Percentiles rank a stretch among this genome's conserved stretches.
Evolutionary conservation across 1,140 invertebrate species (phyloP).

Genomic region (Oncopodura yosiiana): DNA sequence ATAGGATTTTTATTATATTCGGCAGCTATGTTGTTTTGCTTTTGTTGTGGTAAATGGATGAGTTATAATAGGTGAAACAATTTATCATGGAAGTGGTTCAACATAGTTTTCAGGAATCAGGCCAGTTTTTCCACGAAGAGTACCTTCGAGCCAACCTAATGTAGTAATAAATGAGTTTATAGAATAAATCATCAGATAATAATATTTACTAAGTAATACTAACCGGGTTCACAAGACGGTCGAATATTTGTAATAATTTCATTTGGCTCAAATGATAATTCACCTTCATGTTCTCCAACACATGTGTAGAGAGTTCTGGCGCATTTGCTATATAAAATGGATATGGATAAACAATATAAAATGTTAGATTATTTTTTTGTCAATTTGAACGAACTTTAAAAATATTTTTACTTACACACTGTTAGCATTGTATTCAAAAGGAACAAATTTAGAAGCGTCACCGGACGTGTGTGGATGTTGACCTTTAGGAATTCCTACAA

Average conservation of each 20-base stretch:
- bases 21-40: too few species aligned
- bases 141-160: constrained; percentile 93
- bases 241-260: constrained; percentile 93
- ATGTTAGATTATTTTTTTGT: too few species aligned
- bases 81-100: constrained; percentile 60
- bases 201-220: too few species aligned
- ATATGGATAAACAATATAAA: neutral
- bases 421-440: too few species aligned
- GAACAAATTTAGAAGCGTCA: too few species aligned
- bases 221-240: constrained; percentile 83
- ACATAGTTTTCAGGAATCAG: constrained; percentile 96
- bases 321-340: constrained; percentile 39
- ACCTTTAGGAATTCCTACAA: constrained; percentile 15
- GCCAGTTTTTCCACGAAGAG: constrained; percentile 83
- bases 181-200: too few species aligned
- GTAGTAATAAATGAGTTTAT: too few species aligned
- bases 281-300: constrained; percentile 88
- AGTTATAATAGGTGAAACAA: neutral
- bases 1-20: too few species aligned
- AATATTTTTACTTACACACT: constrained; percentile 8
- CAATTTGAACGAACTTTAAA: too few species aligned
- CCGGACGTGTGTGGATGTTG: too few species aligned
- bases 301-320: constrained; percentile 91
- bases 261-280: constrained; percentile 96
- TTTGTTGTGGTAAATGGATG: too few species aligned